These are phyloP conservation scores for Thyatira batis DNA, from an alignment of 2,888 invertebrate genomes.

Conservation along the genomic window DNA sequence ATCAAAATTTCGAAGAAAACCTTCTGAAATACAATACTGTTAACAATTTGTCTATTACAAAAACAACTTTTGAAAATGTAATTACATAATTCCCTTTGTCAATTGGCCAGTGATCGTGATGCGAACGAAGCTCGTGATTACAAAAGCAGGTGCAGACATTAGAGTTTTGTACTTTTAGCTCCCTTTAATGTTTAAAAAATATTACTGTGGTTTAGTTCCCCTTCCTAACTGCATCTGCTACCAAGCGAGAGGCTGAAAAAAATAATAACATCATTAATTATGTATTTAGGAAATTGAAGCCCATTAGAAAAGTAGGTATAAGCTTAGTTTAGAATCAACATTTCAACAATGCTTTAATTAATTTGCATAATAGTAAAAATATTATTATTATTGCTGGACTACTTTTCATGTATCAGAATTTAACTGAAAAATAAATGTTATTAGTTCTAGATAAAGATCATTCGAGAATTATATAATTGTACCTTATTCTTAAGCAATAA, in stretches of 20 bases:
- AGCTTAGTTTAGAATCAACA: too few species aligned
- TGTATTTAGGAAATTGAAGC: neutral
- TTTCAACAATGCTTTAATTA: too few species aligned
- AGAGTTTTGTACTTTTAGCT: constrained; percentile 48
- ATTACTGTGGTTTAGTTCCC: constrained; percentile 47
- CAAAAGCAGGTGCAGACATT: constrained; percentile 28
- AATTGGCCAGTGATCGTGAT: constrained; percentile 28
- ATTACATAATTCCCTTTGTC: constrained; percentile 4
- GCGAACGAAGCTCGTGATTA: constrained; percentile 39
- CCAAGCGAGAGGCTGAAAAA: constrained; percentile 65
- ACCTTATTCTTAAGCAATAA: too few species aligned
- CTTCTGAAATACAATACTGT: neutral
- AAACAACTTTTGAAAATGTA: neutral
- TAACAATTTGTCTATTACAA: neutral
- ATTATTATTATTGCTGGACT: too few species aligned
- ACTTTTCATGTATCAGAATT: too few species aligned
- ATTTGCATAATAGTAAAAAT: too few species aligned
- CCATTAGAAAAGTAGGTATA: too few species aligned
- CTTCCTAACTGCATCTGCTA: constrained; percentile 65
- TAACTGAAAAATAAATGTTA: neutral
- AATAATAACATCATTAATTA: constrained; percentile 21
- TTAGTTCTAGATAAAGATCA: neutral
- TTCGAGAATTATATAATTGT: too few species aligned
- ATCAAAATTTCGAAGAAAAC: neutral
- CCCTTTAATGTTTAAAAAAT: constrained; percentile 21